Evolutionary conservation across 1,140 invertebrate species (phyloP).

Genomic region (Stenopsyche tienmushanensis): DNA sequence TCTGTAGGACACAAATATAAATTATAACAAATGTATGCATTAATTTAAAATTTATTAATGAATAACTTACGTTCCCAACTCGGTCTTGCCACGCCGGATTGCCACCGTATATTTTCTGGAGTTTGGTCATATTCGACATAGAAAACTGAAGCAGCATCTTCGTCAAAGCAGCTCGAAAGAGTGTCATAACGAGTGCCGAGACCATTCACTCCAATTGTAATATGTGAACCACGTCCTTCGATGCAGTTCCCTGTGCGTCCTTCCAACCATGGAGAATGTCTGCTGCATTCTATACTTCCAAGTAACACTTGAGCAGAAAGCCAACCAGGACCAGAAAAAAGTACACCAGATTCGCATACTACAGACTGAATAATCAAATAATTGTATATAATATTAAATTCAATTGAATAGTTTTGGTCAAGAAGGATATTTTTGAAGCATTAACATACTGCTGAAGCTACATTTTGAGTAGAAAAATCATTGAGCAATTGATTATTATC

Average conservation of each 20-base stretch:
- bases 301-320: not conserved
- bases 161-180: not conserved
- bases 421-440: not conserved
- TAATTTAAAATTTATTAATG: no score
- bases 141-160: conserved; percentile 5
- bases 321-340: conserved; percentile 9
- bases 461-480: not conserved
- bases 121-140: conserved; percentile 12
- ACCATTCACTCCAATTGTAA: not conserved
- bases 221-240: not conserved
- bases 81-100: conserved; percentile 1
- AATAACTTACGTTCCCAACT: conserved; percentile 18
- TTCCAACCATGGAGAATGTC: not conserved
- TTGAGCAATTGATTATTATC: not conserved
- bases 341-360: conserved; percentile 10
- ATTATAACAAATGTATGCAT: not conserved
- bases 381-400: not conserved
- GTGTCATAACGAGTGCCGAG: not conserved
- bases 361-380: not conserved
- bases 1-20: conserved; percentile 11
- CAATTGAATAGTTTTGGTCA: not conserved
- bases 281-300: conserved; percentile 7
- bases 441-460: not conserved
- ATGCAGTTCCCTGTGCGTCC: not conserved
- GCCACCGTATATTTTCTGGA: not conserved